phyloP scores from a whole-genome alignment of 2,113 vertebrate genomes.

The Pangasianodon hypophthalmus region DNA sequence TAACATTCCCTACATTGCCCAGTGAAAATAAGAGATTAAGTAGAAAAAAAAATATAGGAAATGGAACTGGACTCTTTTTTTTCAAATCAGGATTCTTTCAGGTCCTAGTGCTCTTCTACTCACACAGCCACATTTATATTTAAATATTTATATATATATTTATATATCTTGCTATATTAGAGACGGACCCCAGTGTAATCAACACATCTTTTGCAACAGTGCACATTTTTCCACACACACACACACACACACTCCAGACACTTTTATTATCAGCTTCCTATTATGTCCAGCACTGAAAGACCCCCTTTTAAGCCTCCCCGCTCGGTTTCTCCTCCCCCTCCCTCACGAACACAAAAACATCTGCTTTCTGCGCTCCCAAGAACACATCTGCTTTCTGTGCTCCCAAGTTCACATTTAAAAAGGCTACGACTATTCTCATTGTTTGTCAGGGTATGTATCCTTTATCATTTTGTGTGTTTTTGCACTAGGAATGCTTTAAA shows the following conservation, averaged over 20 bases:
- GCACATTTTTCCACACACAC: background rate
- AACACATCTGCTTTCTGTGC: background rate
- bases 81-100: background rate
- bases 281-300: background rate
- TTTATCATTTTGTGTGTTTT: background rate
- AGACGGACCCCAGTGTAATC: too few species aligned
- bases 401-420: background rate
- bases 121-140: background rate
- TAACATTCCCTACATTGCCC: background rate
- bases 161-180: background rate
- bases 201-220: background rate
- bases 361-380: background rate
- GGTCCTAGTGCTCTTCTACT: background rate
- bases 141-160: background rate
- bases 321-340: background rate
- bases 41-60: background rate
- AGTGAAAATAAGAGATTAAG: background rate
- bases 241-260: background rate
- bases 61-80: background rate
- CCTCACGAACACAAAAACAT: background rate
- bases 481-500: background rate
- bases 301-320: background rate
- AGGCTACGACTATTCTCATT: background rate
- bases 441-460: background rate
- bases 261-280: background rate